Percentiles rank a stretch among this genome's conserved stretches.
Conservation (phyloP, 2,113 vertebrate genomes). For the Silurus glanis region DNA sequence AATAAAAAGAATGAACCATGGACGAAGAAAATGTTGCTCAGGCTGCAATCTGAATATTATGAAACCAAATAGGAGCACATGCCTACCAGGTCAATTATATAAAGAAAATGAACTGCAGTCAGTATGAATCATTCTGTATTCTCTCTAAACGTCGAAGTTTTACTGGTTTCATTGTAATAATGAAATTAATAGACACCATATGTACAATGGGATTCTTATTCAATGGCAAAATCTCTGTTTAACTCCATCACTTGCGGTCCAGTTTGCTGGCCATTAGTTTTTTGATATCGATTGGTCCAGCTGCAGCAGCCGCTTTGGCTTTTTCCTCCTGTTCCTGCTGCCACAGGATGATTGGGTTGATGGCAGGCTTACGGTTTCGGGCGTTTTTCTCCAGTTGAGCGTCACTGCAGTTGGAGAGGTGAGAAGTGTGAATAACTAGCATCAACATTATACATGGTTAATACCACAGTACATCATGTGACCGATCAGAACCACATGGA, state of each 20-base stretch:
- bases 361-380: conserved; percentile 76
- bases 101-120: background rate
- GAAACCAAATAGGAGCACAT: background rate
- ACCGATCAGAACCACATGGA: background rate
- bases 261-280: conserved; percentile 94
- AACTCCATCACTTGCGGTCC: conserved; percentile 76
- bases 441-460: background rate
- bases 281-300: conserved; percentile 84
- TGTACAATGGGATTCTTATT: background rate
- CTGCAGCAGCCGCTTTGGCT: conserved; percentile 76
- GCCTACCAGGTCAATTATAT: background rate
- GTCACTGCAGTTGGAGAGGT: conserved; percentile 52
- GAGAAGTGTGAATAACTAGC: background rate
- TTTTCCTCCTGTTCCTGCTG: conserved; percentile 86
- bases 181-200: background rate
- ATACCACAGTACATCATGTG: background rate
- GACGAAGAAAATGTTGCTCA: background rate
- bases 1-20: too few relatives aligned
- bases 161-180: background rate
- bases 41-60: background rate
- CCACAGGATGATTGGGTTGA: conserved; percentile 85
- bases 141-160: background rate
- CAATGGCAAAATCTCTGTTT: background rate
- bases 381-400: conserved; percentile 80
- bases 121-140: background rate